phyloP scores from a whole-genome alignment of 1,140 invertebrate genomes.

The Nautilus pompilius region DNA sequence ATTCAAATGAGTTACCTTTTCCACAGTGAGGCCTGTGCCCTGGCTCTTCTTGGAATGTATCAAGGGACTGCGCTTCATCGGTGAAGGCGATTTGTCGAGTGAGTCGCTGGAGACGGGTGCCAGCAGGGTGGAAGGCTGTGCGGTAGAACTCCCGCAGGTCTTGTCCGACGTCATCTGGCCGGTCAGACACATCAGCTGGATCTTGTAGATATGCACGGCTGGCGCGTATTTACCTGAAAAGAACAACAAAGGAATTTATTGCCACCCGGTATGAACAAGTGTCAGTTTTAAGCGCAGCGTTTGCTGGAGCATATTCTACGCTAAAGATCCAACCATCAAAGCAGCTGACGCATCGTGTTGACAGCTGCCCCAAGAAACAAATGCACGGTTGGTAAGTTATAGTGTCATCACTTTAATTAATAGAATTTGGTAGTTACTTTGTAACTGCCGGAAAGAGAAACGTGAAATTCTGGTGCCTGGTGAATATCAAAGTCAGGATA shows the following conservation, averaged over 20 bases:
- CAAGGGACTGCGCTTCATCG: constrained; percentile 34
- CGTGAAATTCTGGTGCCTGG: too few relatives aligned
- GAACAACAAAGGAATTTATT: constrained; percentile 5
- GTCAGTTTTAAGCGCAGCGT: too few relatives aligned
- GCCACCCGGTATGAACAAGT: not conserved
- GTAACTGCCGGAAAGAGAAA: too few relatives aligned
- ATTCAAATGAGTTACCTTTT: too few relatives aligned
- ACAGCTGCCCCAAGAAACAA: too few relatives aligned
- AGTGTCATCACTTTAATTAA: too few relatives aligned
- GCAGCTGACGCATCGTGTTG: too few relatives aligned
- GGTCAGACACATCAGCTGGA: constrained; percentile 43
- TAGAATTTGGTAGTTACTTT: too few relatives aligned
- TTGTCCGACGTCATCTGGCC: constrained; percentile 37
- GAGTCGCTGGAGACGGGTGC: constrained; percentile 32
- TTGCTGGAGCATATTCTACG: too few relatives aligned
- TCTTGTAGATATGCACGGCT: constrained; percentile 38
- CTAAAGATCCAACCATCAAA: too few relatives aligned
- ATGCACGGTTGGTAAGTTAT: too few relatives aligned
- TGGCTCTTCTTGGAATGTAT: constrained; percentile 26
- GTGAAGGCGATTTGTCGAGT: constrained; percentile 22
- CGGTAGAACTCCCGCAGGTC: constrained; percentile 5
- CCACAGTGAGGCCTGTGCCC: not conserved
- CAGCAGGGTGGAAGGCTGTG: constrained; percentile 28
- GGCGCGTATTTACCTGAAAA: constrained; percentile 18
- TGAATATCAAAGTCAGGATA: too few relatives aligned